These are phyloP conservation scores for Platichthys flesus DNA, from an alignment of 2,113 vertebrate species.

Conservation along the genomic window DNA sequence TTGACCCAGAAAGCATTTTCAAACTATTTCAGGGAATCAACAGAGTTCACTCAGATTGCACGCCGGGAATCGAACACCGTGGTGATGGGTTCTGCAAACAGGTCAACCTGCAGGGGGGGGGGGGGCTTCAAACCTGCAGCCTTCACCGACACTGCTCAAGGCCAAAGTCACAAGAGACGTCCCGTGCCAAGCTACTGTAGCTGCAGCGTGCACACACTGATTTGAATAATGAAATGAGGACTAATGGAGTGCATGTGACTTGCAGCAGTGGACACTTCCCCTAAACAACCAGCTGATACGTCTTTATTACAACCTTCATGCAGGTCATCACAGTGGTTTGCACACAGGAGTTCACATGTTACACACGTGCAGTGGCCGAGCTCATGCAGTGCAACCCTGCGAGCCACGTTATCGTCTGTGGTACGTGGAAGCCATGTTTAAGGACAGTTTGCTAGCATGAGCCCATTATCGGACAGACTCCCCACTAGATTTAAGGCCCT, in stretches of 20 bases:
- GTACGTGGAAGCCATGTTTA: not conserved
- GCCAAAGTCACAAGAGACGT: not conserved
- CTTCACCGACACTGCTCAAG: not conserved
- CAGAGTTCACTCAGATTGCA: not conserved
- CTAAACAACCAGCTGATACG: not conserved
- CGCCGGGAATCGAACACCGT: too few species aligned
- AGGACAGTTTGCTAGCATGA: not conserved
- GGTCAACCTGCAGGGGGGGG: slow-evolving; percentile 1
- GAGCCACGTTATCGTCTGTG: not conserved
- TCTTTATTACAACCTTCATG: not conserved
- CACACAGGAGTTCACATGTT: too few species aligned
- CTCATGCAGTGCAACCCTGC: too few species aligned
- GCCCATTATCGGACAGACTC: slow-evolving; percentile 20
- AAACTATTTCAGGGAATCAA: not conserved
- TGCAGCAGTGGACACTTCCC: not conserved
- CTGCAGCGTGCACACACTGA: not conserved
- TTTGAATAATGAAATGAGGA: not conserved
- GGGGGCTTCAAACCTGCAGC: slow-evolving; percentile 4
- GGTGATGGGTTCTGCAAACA: not conserved
- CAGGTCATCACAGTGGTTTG: too few species aligned
- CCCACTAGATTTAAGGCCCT: fast-evolving
- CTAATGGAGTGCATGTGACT: slow-evolving; percentile 63
- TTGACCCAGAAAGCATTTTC: not conserved
- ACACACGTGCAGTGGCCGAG: too few species aligned
- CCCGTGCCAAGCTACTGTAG: not conserved